Base-by-base conservation (phyloP, 2,113 vertebrate genomes). In the Tragulus kanchil region DNA sequence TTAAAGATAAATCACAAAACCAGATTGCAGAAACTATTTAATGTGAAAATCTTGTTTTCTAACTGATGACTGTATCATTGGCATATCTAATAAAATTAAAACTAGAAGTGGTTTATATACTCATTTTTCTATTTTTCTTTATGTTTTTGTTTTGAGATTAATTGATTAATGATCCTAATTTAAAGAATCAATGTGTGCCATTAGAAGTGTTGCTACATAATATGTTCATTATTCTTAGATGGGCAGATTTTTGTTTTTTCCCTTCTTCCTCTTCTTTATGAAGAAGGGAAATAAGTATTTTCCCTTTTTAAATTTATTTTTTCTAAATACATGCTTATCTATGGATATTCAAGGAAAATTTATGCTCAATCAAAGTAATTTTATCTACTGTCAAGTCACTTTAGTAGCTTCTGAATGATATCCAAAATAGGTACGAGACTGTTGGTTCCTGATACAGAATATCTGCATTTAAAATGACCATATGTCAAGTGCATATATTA, bases 381-480 rank as follows among this genome's bases (percentile, higher is more conserved):
- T 97, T 95, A 84, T 85, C 56, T 95, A 82, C 93, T 95, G 89
- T 96, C 28, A 85, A 98, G 3, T 31, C 52, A 83, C 61, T 93
- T 95, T 85, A 67, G 36, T 83, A 64, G 42, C 26, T 97, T 25
- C 62, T 98, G 90, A 88, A 54, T 84, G 45, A 21, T 42, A 93
- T 85, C 88, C 89, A 98, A 71, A 97, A 97, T 94, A 10, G 0
- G 0, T 69, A 79, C 71, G 36, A 87, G 56, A 94, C 61, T 31
- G 0, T 95, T 64, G 23, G 84, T 97, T 94, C 98, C 97, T 90
- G 93, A 85, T 67, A 73, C 36, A 93, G 95, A 97, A 94, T 98
- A 98, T 94, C 96, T 97, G 84, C 88, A 92, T 97, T 97, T 97
- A 89, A 98, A 98, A 97, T 97, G 3, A 67, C 82, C 85, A 65